phyloP scores from a whole-genome alignment of 2,888 invertebrate genomes.

The Tetanocera ferruginea region DNA sequence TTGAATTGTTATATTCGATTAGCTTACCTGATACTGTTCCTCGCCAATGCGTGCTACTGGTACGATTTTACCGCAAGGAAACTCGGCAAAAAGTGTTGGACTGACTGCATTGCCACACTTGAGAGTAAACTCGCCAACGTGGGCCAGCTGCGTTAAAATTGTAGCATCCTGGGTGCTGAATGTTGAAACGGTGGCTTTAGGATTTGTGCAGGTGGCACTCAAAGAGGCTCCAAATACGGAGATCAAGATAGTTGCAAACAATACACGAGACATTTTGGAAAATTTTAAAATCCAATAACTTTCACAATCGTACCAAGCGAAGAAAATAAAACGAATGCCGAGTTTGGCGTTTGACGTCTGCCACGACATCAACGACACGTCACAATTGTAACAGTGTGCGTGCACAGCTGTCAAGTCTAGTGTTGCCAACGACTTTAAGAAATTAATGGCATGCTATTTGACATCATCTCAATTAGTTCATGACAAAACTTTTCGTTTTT shows the following conservation, averaged over 20 bases:
- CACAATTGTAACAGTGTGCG: constrained; percentile 37
- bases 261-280: constrained; percentile 57
- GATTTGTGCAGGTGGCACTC: constrained; percentile 72
- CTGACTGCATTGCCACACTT: constrained; percentile 81
- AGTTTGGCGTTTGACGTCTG: constrained; percentile 44
- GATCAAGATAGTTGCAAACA: constrained; percentile 55
- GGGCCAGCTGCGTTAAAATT: constrained; percentile 89
- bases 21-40: constrained; percentile 85
- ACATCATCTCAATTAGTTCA: not conserved
- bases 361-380: constrained; percentile 49
- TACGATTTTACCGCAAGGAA: constrained; percentile 83
- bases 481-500: no score
- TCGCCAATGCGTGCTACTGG: constrained; percentile 85
- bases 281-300: constrained; percentile 29
- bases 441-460: not conserved
- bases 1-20: not conserved
- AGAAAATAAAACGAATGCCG: constrained; percentile 10
- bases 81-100: constrained; percentile 88
- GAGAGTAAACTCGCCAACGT: constrained; percentile 90
- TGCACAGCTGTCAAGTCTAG: constrained; percentile 14
- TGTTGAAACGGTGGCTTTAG: constrained; percentile 80
- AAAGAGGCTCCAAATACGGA: constrained; percentile 51
- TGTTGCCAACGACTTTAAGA: constrained; percentile 34
- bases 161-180: constrained; percentile 95
- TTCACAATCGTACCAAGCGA: constrained; percentile 8